These are phyloP conservation scores for Drosophila equinoxialis DNA, from an alignment of 1,140 invertebrate species.

Conservation along the genomic window DNA sequence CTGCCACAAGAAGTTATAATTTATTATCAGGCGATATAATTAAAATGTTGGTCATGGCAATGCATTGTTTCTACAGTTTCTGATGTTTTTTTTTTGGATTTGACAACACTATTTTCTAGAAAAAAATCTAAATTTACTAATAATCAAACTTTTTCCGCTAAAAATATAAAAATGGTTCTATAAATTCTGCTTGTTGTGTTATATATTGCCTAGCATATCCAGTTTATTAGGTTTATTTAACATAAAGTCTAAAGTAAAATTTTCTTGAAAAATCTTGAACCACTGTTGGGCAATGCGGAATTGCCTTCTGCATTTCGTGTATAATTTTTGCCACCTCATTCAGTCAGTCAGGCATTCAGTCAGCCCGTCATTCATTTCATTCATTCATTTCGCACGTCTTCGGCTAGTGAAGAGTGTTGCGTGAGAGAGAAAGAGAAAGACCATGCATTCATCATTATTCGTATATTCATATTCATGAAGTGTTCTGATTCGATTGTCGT, in stretches of 20 bases:
- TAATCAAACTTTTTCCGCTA: no score
- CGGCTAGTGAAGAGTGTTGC: not conserved
- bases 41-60: no score
- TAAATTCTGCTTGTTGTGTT: no score
- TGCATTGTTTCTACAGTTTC: no score
- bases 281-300: constrained; percentile 34
- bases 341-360: constrained; percentile 52
- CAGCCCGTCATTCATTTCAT: constrained; percentile 46
- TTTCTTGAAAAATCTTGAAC: not conserved
- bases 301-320: constrained; percentile 21
- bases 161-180: no score
- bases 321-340: constrained; percentile 64
- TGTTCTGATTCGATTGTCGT: constrained; percentile 48
- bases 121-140: no score
- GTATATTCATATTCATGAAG: constrained; percentile 61
- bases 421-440: not conserved
- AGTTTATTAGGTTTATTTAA: no score
- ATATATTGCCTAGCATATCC: no score
- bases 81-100: no score
- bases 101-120: no score
- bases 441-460: constrained; percentile 57
- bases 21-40: no score
- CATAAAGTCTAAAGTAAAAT: not conserved
- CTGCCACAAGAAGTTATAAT: no score
- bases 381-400: constrained; percentile 59